Evolutionary conservation across 2,797 vertebrate genomes (phyloP), one percentile per base, ranked within the genome.

Genomic region (Poeciliopsis gracilis): DNA sequence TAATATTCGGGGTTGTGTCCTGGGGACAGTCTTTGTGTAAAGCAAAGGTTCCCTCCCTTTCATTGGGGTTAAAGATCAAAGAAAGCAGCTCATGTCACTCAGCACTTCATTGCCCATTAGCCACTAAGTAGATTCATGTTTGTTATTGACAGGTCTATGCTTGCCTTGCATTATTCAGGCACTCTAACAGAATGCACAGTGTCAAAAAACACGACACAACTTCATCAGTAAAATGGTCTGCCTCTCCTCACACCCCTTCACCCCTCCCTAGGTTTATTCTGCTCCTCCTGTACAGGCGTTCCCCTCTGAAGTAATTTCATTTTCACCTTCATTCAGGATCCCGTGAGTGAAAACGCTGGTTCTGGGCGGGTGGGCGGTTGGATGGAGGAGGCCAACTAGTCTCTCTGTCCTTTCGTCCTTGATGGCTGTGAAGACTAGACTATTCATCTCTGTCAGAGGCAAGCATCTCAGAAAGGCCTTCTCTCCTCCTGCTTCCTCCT

Each of bases 371-470:
- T 36, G 70, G 84, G 66, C 38, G 41, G 66, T 43, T 28, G 41
- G 38, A 81, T 8, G 11, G 77, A 87, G 80, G 91, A 88, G 82
- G 88, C 93, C 90, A 85, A 75, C 91, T 89, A 81, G 90, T 88
- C 90, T 89, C 78, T 83, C 80, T 84, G 96, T 98, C 96, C 96
- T 95, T 97, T 98, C 94, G 96, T 97, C 97, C 97, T 99, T 98
- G 96, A 93, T 95, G 86, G 91, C 89, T 95, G 91, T 89, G 89
- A 89, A 95, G 94, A 91, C 92, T 72, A 87, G 90, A 94, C 94
- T 96, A 97, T 99, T 97, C 97, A 95, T 98, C 97, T 98, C 93
- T 97, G 96, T 98, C 97, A 97, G 90, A 92, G 76, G 83, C 71
- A 53, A 92, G 91, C 91, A 93, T 96, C 94, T 94, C 90, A 93